Percentiles rank a stretch among this genome's conserved stretches.
These are phyloP conservation scores for Gracilinanus agilis DNA, from an alignment of 2,113 vertebrate genomes.

Conservation along the genomic window DNA sequence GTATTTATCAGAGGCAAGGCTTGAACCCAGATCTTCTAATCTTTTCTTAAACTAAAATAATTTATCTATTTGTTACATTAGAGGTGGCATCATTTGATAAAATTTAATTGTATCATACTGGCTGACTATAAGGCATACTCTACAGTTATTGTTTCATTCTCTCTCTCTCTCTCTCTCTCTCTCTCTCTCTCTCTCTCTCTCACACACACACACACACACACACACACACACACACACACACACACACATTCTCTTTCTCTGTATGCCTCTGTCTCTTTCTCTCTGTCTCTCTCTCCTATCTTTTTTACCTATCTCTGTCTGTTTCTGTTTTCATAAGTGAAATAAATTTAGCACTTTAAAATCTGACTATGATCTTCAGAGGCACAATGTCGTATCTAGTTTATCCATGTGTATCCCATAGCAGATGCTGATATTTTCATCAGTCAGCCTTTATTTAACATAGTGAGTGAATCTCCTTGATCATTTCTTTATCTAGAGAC, in stretches of 20 bases:
- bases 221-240: no score
- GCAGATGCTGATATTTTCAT: conserved; percentile 73
- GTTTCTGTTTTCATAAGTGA: not conserved
- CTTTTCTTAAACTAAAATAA: no score
- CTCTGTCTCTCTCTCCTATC: not conserved
- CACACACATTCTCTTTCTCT: not conserved
- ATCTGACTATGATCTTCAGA: conserved; percentile 29
- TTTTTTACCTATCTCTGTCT: not conserved
- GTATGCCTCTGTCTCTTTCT: not conserved
- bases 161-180: not conserved
- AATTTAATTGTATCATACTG: not conserved
- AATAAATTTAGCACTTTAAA: conserved; percentile 51
- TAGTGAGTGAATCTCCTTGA: conserved; percentile 74
- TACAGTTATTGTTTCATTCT: not conserved
- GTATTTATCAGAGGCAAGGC: not conserved
- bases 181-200: not conserved
- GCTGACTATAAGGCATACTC: not conserved
- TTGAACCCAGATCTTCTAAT: not conserved
- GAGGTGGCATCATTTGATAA: no score
- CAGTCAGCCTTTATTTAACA: conserved; percentile 69
- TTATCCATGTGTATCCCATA: conserved; percentile 67
- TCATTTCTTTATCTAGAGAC: conserved; percentile 65
- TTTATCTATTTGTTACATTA: no score
- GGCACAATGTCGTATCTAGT: conserved; percentile 39
- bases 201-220: no score